phyloP scores from a whole-genome alignment of 2,113 vertebrate species.

The Todiramphus chloris region DNA sequence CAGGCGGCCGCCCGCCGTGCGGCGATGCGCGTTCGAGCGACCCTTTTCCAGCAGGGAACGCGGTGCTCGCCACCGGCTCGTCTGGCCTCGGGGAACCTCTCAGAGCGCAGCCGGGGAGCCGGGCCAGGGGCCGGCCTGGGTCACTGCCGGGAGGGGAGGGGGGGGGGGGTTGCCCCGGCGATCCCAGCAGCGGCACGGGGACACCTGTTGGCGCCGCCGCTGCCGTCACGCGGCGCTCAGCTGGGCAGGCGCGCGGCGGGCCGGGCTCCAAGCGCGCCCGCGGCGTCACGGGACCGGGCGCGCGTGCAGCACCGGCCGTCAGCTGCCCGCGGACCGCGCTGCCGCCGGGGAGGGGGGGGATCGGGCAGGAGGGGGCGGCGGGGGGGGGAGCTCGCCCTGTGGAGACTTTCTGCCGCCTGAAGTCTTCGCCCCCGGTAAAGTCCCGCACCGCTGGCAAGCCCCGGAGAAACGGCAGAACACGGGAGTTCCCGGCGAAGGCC shows the following conservation, averaged over 20 bases:
- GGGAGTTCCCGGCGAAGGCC: not conserved
- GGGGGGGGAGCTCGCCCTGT: no score
- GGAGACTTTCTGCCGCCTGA: no score
- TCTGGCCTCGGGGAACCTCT: no score
- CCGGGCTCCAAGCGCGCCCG: not conserved
- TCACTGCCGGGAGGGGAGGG: not conserved
- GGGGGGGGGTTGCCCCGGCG: not conserved
- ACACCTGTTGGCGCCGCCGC: slow-evolving; percentile 8
- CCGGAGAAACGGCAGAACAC: not conserved
- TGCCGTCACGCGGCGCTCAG: slow-evolving; percentile 1
- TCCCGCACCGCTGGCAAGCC: rapidly evolving
- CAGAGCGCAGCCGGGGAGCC: not conserved
- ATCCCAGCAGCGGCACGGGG: not conserved
- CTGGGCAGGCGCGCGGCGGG: not conserved
- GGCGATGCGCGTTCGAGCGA: no score
- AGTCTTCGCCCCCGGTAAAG: not conserved
- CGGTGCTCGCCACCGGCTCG: no score
- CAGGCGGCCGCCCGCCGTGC: no score
- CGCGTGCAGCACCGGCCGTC: not conserved
- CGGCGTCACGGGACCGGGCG: slow-evolving; percentile 14
- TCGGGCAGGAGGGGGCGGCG: rapidly evolving
- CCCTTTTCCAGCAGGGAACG: no score
- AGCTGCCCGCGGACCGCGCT: not conserved
- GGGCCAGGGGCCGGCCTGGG: not conserved
- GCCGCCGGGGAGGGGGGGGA: no score